phyloP scores from a whole-genome alignment of 2,113 vertebrate species.

The Podarcis cretensis region DNA sequence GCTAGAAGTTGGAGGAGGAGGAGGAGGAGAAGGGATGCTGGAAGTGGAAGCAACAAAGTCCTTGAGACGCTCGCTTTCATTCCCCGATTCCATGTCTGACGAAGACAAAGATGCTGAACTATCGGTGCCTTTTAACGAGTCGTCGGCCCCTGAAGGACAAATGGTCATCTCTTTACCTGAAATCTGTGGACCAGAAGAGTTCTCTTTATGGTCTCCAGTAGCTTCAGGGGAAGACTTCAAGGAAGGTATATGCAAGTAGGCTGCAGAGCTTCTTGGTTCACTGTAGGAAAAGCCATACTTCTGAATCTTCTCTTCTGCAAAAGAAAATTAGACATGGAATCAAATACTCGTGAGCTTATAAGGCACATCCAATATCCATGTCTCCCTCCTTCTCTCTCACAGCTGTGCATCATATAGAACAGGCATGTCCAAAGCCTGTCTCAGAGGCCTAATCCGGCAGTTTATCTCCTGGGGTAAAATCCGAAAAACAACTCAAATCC shows the following conservation, averaged over 20 bases:
- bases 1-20: background rate
- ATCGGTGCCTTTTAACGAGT: constrained; percentile 75
- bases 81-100: constrained; percentile 86
- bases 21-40: constrained; percentile 18
- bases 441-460: no score
- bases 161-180: constrained; percentile 54
- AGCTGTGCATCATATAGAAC: background rate
- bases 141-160: constrained; percentile 68
- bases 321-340: background rate
- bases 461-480: no score
- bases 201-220: constrained; percentile 49
- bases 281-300: constrained; percentile 74
- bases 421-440: no score
- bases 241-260: constrained; percentile 57
- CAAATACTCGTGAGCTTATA: background rate
- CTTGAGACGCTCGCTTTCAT: constrained; percentile 82
- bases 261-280: constrained; percentile 68
- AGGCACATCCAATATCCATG: background rate
- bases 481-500: no score
- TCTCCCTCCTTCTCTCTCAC: no score
- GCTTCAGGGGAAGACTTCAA: constrained; percentile 63
- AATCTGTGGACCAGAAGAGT: constrained; percentile 32
- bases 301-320: constrained; percentile 76
- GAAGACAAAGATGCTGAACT: constrained; percentile 81
- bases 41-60: constrained; percentile 54